Evolutionary conservation across 2,113 vertebrate genomes (phyloP).

Genomic region (Protomyctophum bolini): DNA sequence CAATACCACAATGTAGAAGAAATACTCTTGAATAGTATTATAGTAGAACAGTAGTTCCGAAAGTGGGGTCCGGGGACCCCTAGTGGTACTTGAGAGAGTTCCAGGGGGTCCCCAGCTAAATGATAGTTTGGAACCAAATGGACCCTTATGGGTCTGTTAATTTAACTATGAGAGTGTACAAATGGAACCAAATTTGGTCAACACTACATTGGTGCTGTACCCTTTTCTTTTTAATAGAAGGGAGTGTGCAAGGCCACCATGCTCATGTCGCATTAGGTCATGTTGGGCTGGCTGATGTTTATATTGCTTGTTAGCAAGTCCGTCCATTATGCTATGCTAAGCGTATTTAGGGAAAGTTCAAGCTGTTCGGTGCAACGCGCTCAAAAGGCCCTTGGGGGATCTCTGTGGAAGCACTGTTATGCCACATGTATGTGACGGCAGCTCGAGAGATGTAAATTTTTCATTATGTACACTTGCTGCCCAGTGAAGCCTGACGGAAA

Average conservation of each 20-base stretch:
- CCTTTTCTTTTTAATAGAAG: background rate
- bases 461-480: constrained; percentile 48
- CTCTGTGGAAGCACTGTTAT: background rate
- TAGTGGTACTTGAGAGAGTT: too few species aligned
- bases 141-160: too few species aligned
- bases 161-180: too few species aligned
- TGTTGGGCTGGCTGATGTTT: background rate
- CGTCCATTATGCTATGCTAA: constrained; percentile 18
- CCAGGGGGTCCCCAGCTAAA: too few species aligned
- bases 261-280: background rate
- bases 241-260: background rate
- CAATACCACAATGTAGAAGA: too few species aligned
- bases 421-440: constrained; percentile 38
- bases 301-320: constrained; percentile 5
- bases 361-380: constrained; percentile 34
- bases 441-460: constrained; percentile 48
- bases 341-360: constrained; percentile 32
- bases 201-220: too few species aligned
- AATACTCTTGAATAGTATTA: background rate
- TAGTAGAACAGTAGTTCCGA: too few species aligned
- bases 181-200: too few species aligned
- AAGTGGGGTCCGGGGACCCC: too few species aligned
- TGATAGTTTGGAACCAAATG: too few species aligned
- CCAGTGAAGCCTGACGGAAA: constrained; percentile 55
- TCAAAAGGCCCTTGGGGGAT: constrained; percentile 27